Base-by-base conservation (phyloP, 2,113 vertebrate genomes). In the Anarrhichthys ocellatus region DNA sequence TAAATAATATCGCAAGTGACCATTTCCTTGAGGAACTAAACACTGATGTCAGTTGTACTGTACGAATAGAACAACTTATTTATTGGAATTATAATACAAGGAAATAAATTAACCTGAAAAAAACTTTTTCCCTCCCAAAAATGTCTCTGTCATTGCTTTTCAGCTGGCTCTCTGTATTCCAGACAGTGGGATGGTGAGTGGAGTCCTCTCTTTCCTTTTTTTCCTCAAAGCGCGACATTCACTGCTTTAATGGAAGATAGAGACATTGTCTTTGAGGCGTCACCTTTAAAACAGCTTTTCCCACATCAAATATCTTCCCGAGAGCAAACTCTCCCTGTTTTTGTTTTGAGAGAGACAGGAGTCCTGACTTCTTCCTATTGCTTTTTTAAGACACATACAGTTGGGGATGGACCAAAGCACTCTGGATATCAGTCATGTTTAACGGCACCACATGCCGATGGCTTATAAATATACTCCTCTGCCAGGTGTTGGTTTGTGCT, bases 71-170 rank as follows among this genome's bases (percentile, higher is more conserved):
- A 90, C 90, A 94, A 94, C 88, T 90, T 89, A 93, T 93, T 93
- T 89, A 94, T 90, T 92, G 88, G 91, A 92, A 87, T 88, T 94
- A 92, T 94, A 90, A 94, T 95, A 95, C 92, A 95, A 95, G 93
- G 80, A 94, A 95, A 95, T 95, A 96, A 95, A 95, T 95, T 88
- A 95, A 77, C 77, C 44, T 66, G 74, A 63, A 22, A 67, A 77
- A 50, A 78, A 83, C n/a, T n/a, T 59, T 71, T 70, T 78, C 82
- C 54, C 48, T 78, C 71, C 71, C 54, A 15, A 59, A 86, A 89
- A 84, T 72, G 78, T 86, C 79, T 89, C 73, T 70, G 64, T 83
- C 48, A 40, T 90, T 85, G 59, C 54, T 40, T 10, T 58, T 89
- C 50, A 76, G 84, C 78, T 77, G 72, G 72, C 56, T 72, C 70